Evolutionary conservation across 2,797 vertebrate genomes (phyloP).

Genomic region (Arrhamphus sclerolepis): DNA sequence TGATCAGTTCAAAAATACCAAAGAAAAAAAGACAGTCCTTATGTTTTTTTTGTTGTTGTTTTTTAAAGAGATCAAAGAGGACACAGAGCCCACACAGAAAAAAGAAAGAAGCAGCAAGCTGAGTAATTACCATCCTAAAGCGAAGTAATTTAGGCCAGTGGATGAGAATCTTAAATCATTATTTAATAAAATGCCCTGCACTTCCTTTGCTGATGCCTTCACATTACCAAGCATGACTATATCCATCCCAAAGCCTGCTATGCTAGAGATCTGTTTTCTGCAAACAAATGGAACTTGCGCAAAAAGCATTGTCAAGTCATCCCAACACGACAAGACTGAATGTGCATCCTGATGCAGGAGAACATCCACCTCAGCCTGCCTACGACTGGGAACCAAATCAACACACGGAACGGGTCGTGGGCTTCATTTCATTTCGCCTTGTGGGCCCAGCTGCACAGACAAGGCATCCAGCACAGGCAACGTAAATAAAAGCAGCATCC

Average conservation of each 20-base stretch:
- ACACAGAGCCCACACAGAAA: no score
- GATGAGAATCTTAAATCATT: no score
- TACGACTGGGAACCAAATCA: not conserved
- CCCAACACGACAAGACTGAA: slow-evolving; percentile 49
- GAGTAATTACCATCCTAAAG: no score
- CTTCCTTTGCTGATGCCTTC: slow-evolving; percentile 23
- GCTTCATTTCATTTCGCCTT: no score
- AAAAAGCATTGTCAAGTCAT: slow-evolving; percentile 65
- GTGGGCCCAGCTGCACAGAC: slow-evolving; percentile 8
- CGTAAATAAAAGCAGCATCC: slow-evolving; percentile 30
- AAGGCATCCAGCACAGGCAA: slow-evolving; percentile 6
- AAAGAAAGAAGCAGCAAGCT: no score
- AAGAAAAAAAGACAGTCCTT: no score
- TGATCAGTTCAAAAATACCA: no score
- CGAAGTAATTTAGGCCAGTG: no score
- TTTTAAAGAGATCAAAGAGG: no score
- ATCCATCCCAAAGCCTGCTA: slow-evolving; percentile 17
- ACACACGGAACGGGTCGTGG: no score
- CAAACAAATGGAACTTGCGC: slow-evolving; percentile 36
- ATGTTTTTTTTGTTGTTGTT: no score
- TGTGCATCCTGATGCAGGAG: slow-evolving; percentile 58
- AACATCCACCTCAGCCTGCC: slow-evolving; percentile 26
- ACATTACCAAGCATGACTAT: slow-evolving; percentile 34
- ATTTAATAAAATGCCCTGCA: no score
- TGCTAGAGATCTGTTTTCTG: slow-evolving; percentile 21